A percentile compares a stretch with the other conserved stretches of the same genome.
Conservation (phyloP, 2,888 invertebrate species). For the Drosophila tanythrix region DNA sequence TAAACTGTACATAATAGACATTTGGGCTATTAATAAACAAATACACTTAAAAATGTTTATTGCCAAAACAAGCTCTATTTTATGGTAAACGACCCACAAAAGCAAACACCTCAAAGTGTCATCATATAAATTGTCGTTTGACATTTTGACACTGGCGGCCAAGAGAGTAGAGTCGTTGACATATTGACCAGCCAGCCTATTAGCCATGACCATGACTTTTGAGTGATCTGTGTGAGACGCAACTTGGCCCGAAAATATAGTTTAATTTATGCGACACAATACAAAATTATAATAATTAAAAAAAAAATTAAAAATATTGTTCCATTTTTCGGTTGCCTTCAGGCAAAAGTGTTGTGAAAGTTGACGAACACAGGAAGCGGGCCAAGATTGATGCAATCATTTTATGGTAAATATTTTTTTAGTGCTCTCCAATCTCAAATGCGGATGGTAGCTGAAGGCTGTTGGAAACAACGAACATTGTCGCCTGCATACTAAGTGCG, state of each 20-base stretch:
- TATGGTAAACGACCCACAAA: conserved; percentile 29
- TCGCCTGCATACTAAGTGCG: conserved; percentile 62
- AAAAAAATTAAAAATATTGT: conserved; percentile 15
- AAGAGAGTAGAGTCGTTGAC: conserved; percentile 43
- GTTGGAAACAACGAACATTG: conserved; percentile 43
- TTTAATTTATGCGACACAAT: conserved; percentile 51
- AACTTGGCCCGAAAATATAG: conserved; percentile 25
- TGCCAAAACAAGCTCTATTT: conserved; percentile 7
- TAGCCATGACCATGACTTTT: conserved; percentile 70
- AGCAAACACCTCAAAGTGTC: conserved; percentile 20
- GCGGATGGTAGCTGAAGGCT: conserved; percentile 69
- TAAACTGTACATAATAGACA: background rate
- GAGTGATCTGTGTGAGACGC: conserved; percentile 26
- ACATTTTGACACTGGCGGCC: conserved; percentile 31
- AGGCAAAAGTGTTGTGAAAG: conserved; percentile 62
- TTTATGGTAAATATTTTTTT: conserved; percentile 40
- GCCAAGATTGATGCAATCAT: conserved; percentile 69
- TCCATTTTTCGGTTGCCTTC: conserved; percentile 20
- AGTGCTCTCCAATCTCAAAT: conserved; percentile 46
- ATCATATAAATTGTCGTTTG: conserved; percentile 41
- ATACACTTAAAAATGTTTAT: conserved; percentile 6
- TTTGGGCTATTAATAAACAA: background rate
- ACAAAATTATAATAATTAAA: conserved; percentile 59
- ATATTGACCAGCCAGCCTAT: conserved; percentile 32
- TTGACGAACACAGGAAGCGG: conserved; percentile 66